These are phyloP conservation scores for Monopis laevigella DNA, from an alignment of 2,888 invertebrate species.

Conservation along the genomic window DNA sequence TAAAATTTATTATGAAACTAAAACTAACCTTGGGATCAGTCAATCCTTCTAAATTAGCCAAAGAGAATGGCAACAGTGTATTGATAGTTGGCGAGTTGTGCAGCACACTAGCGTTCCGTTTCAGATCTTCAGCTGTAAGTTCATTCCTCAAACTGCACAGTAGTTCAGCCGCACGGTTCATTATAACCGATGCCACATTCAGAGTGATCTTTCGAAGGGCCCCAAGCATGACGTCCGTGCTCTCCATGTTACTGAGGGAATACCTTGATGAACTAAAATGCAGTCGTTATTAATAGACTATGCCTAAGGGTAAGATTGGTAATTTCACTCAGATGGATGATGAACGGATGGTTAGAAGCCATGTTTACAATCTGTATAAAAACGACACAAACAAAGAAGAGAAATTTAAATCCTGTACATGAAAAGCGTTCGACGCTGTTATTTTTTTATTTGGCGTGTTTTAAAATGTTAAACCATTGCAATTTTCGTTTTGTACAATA, in stretches of 20 bases:
- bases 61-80: slow-evolving; percentile 82
- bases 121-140: slow-evolving; percentile 55
- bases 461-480: too few relatives aligned
- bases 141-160: slow-evolving; percentile 80
- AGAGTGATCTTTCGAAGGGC: slow-evolving; percentile 64
- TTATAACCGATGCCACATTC: slow-evolving; percentile 79
- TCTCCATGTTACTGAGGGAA: slow-evolving; percentile 23
- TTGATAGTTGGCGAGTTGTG: slow-evolving; percentile 70
- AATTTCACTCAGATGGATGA: too few relatives aligned
- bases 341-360: too few relatives aligned
- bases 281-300: too few relatives aligned
- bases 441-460: too few relatives aligned
- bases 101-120: slow-evolving; percentile 37
- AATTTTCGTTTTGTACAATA: too few relatives aligned
- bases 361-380: too few relatives aligned
- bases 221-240: slow-evolving; percentile 31
- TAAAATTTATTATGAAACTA: too few relatives aligned
- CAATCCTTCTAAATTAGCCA: slow-evolving; percentile 84
- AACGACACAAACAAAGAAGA: too few relatives aligned
- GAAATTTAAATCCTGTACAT: too few relatives aligned
- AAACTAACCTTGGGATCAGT: slow-evolving; percentile 80
- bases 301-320: too few relatives aligned
- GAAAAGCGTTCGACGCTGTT: too few relatives aligned
- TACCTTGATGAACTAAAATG: not conserved
- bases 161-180: slow-evolving; percentile 80